These are phyloP conservation scores for Engraulis encrasicolus DNA, from an alignment of 2,113 vertebrate species.

Conservation along the genomic window DNA sequence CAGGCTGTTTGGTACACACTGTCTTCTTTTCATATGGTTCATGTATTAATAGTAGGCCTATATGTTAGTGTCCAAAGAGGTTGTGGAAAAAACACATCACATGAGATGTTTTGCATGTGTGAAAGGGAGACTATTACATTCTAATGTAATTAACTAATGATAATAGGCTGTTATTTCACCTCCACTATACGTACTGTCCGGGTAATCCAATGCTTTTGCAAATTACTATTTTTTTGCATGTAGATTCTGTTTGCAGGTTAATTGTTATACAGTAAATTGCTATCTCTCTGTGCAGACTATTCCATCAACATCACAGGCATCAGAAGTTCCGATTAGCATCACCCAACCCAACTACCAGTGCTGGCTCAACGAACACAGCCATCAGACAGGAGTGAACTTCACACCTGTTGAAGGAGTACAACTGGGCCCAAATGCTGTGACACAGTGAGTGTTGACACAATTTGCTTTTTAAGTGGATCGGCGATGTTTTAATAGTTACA, in stretches of 20 bases:
- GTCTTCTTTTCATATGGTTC: not conserved
- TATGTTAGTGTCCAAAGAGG: no score
- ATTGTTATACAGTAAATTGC: not conserved
- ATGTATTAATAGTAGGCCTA: no score
- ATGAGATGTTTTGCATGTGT: not conserved
- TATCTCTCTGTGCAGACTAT: conserved; percentile 15
- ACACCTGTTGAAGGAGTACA: conserved; percentile 17
- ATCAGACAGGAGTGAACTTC: conserved; percentile 29
- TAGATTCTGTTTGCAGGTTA: not conserved
- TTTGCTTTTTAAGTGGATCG: not conserved
- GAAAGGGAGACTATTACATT: no score
- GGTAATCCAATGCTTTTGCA: no score
- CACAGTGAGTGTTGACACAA: conserved; percentile 47
- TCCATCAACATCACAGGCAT: not conserved
- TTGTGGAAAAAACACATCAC: no score
- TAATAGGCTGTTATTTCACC: no score
- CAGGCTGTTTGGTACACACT: not conserved
- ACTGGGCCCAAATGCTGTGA: not conserved
- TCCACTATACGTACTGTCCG: no score
- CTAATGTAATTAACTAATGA: no score
- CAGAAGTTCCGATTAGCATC: not conserved
- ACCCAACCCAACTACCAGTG: conserved; percentile 51
- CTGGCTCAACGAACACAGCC: conserved; percentile 72
- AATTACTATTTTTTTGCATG: no score
- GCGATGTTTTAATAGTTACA: no score